Evolutionary conservation across 2,113 vertebrate species (phyloP), one percentile per base, ranked within the genome.

Genomic region (Hippocampus abdominalis): DNA sequence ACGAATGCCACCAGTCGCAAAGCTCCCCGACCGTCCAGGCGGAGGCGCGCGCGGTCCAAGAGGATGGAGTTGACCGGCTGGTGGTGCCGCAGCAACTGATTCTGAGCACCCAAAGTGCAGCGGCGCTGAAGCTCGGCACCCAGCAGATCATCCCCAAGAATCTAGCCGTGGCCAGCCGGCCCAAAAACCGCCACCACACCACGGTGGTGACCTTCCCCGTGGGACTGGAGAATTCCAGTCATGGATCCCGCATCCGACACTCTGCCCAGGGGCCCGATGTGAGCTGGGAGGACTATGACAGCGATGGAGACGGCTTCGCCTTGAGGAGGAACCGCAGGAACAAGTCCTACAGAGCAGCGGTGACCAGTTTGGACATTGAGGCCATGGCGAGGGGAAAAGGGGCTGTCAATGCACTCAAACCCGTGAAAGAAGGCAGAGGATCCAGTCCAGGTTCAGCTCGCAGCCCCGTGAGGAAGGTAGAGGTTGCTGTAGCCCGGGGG

Each of bases 121-220:
- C 83, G 0, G 93, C 95, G 0, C 87, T 85, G 15, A 95, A 94
- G 81, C 66, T 91, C 69, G 95, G 96, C 13, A 94, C 91, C 0
- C 89, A 93, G 39, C 97, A 98, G 91, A 84, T 98, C 56, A 98
- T 98, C 70, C 97, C 97, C 16, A 94, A 84, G 39, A 89, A 81
- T 81, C 61, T 98, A 84, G 96, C 95, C 0, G 69, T 88, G 59
- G 48, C 74, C 42, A 93, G 90, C 84, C 94, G 90, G n/a, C 71
- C 91, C 3, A 96, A 92, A 80, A 82, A 87, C 0, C 79, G 91
- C 3, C 87, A 95, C 54, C 95, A 91, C 86, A 95, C 94, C 81
- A 96, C 95, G 0, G 90, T 93, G 0, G 94, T 92, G 2, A 92
- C 90, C 0, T 80, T 91, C 0, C 69, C 90, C 0, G 60, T 86